Conservation (phyloP, 2,888 invertebrate genomes). For the Meiosimyza decipiens region DNA sequence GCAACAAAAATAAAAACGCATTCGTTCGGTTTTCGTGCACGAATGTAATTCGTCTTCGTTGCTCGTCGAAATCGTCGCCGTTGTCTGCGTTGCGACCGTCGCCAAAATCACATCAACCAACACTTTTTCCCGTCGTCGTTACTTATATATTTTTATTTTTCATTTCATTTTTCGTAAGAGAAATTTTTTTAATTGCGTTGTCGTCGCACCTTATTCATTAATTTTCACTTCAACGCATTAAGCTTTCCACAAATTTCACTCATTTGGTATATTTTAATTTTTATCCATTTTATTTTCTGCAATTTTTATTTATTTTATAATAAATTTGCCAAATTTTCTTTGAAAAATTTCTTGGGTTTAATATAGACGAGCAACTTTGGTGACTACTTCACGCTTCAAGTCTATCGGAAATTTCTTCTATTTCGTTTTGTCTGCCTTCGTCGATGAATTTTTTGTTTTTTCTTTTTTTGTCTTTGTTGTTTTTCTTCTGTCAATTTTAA, state of each 20-base stretch:
- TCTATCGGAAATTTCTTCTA: conserved; percentile 45
- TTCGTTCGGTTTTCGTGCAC: conserved; percentile 31
- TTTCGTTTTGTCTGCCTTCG: conserved; percentile 35
- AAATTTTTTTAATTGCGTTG: conserved; percentile 33
- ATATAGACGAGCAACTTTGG: conserved; percentile 42
- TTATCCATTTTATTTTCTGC: conserved; percentile 3
- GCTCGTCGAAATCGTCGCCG: conserved; percentile 29
- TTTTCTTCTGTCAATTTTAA: conserved; percentile 28
- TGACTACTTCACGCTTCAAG: conserved; percentile 47
- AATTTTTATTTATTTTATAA: conserved; percentile 14
- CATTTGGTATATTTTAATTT: conserved; percentile 10
- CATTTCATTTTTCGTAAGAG: conserved; percentile 32
- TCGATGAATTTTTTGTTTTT: conserved; percentile 2
- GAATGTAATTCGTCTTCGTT: conserved; percentile 34
- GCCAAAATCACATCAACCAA: neutral
- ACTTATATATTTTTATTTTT: conserved; percentile 29
- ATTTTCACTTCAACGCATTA: conserved; percentile 34
- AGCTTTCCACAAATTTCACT: conserved; percentile 23
- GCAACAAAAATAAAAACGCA: conserved; percentile 8
- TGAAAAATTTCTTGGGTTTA: conserved; percentile 26
- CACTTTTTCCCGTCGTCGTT: conserved; percentile 1
- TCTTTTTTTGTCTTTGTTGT: conserved; percentile 27
- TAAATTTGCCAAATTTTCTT: conserved; percentile 17
- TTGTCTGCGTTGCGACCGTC: conserved; percentile 22
- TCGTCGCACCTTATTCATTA: conserved; percentile 35